Conservation (phyloP, 2,888 invertebrate species). For the Andrena minutula region DNA sequence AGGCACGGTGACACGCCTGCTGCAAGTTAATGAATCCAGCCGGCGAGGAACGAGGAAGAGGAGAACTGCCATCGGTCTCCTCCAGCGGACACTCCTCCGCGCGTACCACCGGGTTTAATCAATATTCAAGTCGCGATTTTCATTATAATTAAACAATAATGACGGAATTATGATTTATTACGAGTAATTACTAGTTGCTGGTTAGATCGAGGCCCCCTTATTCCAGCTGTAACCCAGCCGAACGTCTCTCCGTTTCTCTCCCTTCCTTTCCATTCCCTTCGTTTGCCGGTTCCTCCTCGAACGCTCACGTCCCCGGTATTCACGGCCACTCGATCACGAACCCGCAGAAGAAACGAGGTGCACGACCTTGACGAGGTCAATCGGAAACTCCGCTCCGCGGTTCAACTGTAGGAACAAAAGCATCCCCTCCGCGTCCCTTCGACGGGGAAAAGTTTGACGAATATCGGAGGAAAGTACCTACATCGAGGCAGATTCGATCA, state of each 20-base stretch:
- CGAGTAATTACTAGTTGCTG: slow-evolving; percentile 80
- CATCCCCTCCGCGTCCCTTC: not conserved
- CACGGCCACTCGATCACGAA: slow-evolving; percentile 33
- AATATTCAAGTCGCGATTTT: slow-evolving; percentile 82
- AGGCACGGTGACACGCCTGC: slow-evolving; percentile 42
- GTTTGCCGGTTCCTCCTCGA: not conserved
- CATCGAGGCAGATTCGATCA: not conserved
- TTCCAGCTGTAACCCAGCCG: slow-evolving; percentile 46
- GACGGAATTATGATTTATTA: slow-evolving; percentile 82
- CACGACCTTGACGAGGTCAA: slow-evolving; percentile 57
- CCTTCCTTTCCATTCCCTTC: slow-evolving; percentile 31
- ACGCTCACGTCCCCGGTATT: slow-evolving; percentile 3
- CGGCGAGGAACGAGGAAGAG: slow-evolving; percentile 50
- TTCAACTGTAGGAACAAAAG: slow-evolving; percentile 4
- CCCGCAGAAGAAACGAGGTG: slow-evolving; percentile 39
- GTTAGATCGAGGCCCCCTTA: slow-evolving; percentile 66
- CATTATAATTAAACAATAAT: slow-evolving; percentile 83
- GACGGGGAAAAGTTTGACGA: not conserved
- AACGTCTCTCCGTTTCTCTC: slow-evolving; percentile 37
- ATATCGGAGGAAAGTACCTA: too few species aligned
- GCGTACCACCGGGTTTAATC: slow-evolving; percentile 70
- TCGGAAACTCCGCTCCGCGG: slow-evolving; percentile 12
- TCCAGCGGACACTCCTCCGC: slow-evolving; percentile 49
- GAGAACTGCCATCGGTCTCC: not conserved
- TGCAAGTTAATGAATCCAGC: slow-evolving; percentile 70